These are phyloP conservation scores for Todus mexicanus DNA, from an alignment of 2,797 vertebrate species.

Conservation along the genomic window DNA sequence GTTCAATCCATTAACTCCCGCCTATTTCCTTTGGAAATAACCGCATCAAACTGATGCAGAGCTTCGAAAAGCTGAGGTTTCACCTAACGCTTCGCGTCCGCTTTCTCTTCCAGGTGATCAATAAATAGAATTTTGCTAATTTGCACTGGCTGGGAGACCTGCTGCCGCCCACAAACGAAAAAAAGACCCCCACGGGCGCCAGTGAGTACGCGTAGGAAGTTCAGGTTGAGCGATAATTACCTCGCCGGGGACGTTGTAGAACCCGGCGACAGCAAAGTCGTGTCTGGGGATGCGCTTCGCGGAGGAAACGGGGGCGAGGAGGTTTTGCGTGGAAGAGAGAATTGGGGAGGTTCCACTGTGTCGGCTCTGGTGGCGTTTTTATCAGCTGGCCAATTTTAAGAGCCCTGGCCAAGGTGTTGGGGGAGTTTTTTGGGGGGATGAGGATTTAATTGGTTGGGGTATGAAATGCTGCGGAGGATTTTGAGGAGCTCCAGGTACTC, in stretches of 20 bases:
- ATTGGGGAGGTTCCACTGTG: not conserved
- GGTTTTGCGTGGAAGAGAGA: not conserved
- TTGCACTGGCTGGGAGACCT: constrained; percentile 23
- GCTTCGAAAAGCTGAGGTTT: not conserved
- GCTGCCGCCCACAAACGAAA: not conserved
- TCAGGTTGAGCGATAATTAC: not conserved
- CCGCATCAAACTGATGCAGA: not conserved
- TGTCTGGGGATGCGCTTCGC: not conserved
- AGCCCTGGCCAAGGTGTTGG: not conserved
- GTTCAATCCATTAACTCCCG: too few relatives aligned
- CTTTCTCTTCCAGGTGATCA: not conserved
- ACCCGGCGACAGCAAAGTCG: not conserved
- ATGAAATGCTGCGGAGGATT: not conserved
- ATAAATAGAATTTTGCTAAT: not conserved
- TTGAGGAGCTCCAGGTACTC: not conserved
- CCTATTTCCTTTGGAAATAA: not conserved
- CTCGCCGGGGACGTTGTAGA: not conserved
- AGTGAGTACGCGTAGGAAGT: fast-evolving
- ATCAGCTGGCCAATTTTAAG: too few relatives aligned
- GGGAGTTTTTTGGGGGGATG: not conserved
- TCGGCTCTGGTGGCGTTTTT: too few relatives aligned
- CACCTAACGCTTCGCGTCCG: not conserved
- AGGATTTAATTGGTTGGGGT: not conserved
- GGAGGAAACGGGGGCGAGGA: not conserved
- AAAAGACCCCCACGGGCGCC: not conserved